phyloP scores from a whole-genome alignment of 2,797 vertebrate species.

The Hemibagrus guttatus region DNA sequence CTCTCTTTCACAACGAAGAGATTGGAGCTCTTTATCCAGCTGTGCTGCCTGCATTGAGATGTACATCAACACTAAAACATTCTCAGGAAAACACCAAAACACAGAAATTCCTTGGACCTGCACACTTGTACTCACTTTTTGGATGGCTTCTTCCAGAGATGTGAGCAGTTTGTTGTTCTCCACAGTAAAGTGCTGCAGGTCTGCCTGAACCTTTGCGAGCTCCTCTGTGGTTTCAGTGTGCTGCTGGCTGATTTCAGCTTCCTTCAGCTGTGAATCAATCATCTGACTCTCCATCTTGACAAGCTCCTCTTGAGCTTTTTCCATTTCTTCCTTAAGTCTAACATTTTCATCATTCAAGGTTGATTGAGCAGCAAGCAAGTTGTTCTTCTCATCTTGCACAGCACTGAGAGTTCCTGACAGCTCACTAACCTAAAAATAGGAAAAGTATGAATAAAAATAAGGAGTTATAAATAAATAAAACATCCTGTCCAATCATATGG shows the following conservation, averaged over 20 bases:
- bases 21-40: constrained; percentile 45
- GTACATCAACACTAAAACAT: not conserved
- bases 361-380: not conserved
- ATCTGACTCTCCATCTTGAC: constrained; percentile 48
- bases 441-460: not conserved
- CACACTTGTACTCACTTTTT: constrained; percentile 1
- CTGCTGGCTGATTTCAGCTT: constrained; percentile 50
- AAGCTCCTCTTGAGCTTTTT: constrained; percentile 33
- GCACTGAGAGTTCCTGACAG: constrained; percentile 1
- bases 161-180: constrained; percentile 23
- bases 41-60: constrained; percentile 22
- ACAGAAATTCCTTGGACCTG: not conserved
- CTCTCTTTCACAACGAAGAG: constrained; percentile 53
- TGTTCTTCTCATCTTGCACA: not conserved
- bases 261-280: constrained; percentile 37
- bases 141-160: constrained; percentile 18
- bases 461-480: too few relatives aligned
- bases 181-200: constrained; percentile 14
- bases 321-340: constrained; percentile 25
- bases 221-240: constrained; percentile 43
- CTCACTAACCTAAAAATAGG: constrained; percentile 11
- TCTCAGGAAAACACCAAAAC: not conserved
- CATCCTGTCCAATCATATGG: too few relatives aligned
- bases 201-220: constrained; percentile 58
- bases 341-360: constrained; percentile 1